Conservation (phyloP, 2,888 invertebrate genomes). For the Zhuqinia jingwanae region DNA sequence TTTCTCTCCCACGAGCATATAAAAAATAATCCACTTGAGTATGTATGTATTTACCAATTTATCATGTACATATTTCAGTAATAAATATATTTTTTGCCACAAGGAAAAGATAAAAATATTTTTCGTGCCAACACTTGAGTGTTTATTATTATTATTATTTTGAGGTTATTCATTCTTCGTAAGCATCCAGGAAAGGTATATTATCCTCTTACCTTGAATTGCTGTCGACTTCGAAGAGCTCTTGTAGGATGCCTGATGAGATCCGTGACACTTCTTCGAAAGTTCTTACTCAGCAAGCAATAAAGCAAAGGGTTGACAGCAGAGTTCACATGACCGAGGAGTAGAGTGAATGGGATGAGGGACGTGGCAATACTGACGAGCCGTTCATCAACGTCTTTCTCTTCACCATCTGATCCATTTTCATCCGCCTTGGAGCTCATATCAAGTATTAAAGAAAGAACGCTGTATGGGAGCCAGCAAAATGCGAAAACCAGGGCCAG, state of each 20-base stretch:
- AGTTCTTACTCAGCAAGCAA: conserved; percentile 88
- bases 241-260: conserved; percentile 81
- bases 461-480: conserved; percentile 91
- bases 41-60: too few species aligned
- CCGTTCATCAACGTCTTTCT: conserved; percentile 80
- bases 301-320: conserved; percentile 90
- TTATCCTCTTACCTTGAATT: conserved; percentile 80
- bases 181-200: too few species aligned
- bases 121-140: too few species aligned
- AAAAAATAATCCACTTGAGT: too few species aligned
- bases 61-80: too few species aligned
- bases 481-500: conserved; percentile 88
- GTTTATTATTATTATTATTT: too few species aligned
- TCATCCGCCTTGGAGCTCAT: conserved; percentile 80
- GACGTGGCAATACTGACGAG: conserved; percentile 68
- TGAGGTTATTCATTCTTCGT: too few species aligned
- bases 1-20: too few species aligned
- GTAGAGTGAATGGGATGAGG: conserved; percentile 85
- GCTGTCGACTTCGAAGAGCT: conserved; percentile 78
- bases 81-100: too few species aligned
- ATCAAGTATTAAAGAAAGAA: conserved; percentile 86
- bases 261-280: conserved; percentile 86
- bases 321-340: conserved; percentile 89
- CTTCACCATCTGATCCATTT: conserved; percentile 30
- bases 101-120: too few species aligned